phyloP scores from a whole-genome alignment of 1,140 invertebrate species.

The Cyrtorhinus lividipennis region DNA sequence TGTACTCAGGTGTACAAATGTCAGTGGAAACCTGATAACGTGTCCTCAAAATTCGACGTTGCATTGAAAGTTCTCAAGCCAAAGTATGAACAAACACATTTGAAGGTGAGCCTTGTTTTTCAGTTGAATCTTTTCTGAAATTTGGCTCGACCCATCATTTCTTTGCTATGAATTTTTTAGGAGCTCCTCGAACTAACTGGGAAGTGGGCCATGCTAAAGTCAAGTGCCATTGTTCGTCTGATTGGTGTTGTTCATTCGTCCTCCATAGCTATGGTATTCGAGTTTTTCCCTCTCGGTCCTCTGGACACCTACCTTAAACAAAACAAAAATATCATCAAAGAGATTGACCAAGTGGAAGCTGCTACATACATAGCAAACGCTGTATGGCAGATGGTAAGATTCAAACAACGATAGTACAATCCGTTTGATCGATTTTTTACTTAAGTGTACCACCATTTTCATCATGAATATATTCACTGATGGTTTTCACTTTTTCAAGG shows the following conservation, averaged over 20 bases:
- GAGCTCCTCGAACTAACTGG: conserved; percentile 60
- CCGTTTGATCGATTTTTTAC: neutral
- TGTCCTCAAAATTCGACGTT: conserved; percentile 37
- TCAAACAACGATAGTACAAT: neutral
- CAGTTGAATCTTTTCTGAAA: too few relatives aligned
- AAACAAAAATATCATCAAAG: conserved; percentile 39
- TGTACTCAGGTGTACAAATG: conserved; percentile 46
- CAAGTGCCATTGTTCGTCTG: conserved; percentile 50
- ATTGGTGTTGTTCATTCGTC: conserved; percentile 60
- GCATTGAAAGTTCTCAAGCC: conserved; percentile 59
- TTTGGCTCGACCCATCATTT: too few relatives aligned
- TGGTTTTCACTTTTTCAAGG: conserved; percentile 32
- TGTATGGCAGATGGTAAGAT: conserved; percentile 55
- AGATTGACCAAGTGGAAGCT: conserved; percentile 62
- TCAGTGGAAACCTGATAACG: conserved; percentile 45
- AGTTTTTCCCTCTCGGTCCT: conserved; percentile 59
- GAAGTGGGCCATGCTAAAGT: conserved; percentile 58
- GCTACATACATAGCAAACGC: conserved; percentile 58
- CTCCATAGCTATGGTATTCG: conserved; percentile 62
- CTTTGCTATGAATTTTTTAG: conserved; percentile 28
- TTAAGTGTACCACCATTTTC: neutral
- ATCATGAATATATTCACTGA: neutral
- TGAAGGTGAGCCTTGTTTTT: conserved; percentile 35
- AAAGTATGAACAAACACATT: conserved; percentile 38
- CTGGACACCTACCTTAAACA: conserved; percentile 55